A percentile compares a stretch with the other conserved stretches of the same genome.
Conservation (phyloP, 2,797 vertebrate species). For the Phoebastria nigripes region DNA sequence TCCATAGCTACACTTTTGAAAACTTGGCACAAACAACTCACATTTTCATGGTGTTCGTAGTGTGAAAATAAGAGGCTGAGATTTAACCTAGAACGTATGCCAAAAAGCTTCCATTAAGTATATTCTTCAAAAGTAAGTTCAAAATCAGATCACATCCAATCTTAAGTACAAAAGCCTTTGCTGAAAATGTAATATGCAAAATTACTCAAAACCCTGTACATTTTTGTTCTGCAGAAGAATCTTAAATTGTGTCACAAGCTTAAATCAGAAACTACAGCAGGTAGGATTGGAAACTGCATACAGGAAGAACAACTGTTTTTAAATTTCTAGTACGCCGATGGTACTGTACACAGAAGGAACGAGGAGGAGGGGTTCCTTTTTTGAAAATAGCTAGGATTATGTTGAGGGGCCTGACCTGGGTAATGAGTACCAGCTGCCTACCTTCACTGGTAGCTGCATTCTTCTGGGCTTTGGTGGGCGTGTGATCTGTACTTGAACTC, state of each 20-base stretch:
- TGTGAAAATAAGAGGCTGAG: not conserved
- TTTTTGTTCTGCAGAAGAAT: not conserved
- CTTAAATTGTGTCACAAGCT: not conserved
- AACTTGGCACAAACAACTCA: not conserved
- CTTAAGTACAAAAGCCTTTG: not conserved
- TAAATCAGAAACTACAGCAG: not conserved
- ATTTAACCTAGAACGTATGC: not conserved
- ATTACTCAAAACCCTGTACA: not conserved
- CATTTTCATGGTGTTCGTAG: not conserved
- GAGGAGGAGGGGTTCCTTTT: not conserved
- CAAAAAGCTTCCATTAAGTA: not conserved
- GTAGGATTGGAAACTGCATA: not conserved
- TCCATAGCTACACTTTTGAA: not conserved
- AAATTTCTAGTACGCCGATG: not conserved
- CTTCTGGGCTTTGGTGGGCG: constrained; percentile 92
- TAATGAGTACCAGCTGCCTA: constrained; percentile 88
- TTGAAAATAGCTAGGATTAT: constrained; percentile 72
- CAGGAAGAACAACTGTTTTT: not conserved
- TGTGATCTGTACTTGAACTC: constrained; percentile 97
- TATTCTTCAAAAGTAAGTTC: not conserved
- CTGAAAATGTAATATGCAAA: not conserved
- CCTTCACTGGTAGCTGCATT: constrained; percentile 98
- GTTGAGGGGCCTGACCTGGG: constrained; percentile 40
- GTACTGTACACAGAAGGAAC: not conserved
- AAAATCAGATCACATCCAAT: not conserved